Evolutionary conservation across 1,140 invertebrate species (phyloP).

Genomic region (Apocrypta bakeri): DNA sequence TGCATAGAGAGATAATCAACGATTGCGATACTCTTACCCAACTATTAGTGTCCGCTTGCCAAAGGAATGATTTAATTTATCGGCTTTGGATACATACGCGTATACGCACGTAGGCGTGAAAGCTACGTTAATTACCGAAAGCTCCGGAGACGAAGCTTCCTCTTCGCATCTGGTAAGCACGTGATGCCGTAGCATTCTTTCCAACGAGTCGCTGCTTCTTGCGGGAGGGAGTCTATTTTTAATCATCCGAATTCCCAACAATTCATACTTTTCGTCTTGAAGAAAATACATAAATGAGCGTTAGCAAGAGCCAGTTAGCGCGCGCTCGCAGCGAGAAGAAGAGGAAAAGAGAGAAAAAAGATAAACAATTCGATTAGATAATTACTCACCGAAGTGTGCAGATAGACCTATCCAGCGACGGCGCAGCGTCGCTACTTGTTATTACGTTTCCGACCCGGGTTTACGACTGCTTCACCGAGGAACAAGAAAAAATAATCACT

Average conservation of each 20-base stretch:
- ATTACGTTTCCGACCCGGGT: too few species aligned
- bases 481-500: conserved; percentile 15
- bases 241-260: background rate
- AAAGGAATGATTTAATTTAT: background rate
- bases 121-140: background rate
- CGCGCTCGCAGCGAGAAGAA: too few species aligned
- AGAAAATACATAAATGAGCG: too few species aligned
- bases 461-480: background rate
- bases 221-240: background rate
- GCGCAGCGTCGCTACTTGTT: conserved; percentile 9
- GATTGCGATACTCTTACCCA: background rate
- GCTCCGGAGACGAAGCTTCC: background rate
- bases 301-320: too few species aligned
- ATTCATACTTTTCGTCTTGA: background rate
- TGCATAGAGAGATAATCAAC: background rate
- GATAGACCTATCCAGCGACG: conserved; percentile 32
- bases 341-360: background rate
- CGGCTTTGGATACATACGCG: too few species aligned
- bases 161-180: background rate
- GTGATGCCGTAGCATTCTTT: background rate
- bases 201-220: background rate
- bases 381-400: conserved; percentile 42
- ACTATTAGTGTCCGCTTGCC: background rate
- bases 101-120: background rate
- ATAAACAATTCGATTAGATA: too few species aligned